A percentile compares a stretch with the other conserved stretches of the same genome.
Conservation (phyloP, 2,113 vertebrate species). For the Gallinago undulata region DNA sequence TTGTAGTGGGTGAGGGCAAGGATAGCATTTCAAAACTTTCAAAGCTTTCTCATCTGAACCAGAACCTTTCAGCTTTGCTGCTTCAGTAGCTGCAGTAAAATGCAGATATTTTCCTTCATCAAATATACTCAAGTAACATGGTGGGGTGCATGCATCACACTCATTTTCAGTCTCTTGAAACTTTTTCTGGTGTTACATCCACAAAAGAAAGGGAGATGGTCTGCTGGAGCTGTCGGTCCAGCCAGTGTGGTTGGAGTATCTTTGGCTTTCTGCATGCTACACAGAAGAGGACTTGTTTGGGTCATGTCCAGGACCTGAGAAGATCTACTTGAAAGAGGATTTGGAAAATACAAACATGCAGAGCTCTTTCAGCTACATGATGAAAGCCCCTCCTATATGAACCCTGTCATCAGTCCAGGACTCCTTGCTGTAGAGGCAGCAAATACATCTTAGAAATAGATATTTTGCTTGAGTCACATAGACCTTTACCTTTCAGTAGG, state of each 20-base stretch:
- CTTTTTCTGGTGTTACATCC: neutral
- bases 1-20: neutral
- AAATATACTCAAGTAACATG: neutral
- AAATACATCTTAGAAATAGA: neutral
- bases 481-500: neutral
- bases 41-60: neutral
- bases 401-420: neutral
- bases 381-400: neutral
- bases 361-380: neutral
- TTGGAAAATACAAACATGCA: neutral
- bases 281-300: neutral
- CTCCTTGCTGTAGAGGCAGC: neutral
- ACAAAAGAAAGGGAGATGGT: neutral
- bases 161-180: neutral
- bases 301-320: neutral
- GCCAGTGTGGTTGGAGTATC: rapidly evolving
- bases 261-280: neutral
- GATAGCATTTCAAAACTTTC: neutral
- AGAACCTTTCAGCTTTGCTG: neutral
- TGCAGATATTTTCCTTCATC: neutral
- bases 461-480: neutral
- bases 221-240: neutral
- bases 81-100: neutral
- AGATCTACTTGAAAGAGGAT: neutral
- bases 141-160: rapidly evolving